Evolutionary conservation across 2,888 invertebrate species (phyloP).

Genomic region (Chymomyza fuscimana): DNA sequence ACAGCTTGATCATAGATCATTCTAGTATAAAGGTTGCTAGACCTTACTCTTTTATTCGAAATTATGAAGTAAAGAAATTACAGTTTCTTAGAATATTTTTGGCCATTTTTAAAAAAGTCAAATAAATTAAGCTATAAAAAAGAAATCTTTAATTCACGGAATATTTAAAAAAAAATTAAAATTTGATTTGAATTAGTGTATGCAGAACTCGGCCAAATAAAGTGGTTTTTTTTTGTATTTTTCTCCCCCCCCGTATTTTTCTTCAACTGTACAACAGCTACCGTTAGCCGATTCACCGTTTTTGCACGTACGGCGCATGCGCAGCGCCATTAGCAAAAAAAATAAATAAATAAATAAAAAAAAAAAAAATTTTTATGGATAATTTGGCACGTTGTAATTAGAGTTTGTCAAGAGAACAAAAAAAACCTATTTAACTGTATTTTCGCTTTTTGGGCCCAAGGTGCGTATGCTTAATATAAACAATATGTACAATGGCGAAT

Average conservation of each 20-base stretch:
- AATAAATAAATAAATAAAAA: not conserved
- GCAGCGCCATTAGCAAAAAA: not conserved
- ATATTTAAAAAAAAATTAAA: too few species aligned
- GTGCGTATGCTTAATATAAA: constrained; percentile 35
- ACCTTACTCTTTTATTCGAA: too few species aligned
- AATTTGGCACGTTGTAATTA: not conserved
- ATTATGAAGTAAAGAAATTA: too few species aligned
- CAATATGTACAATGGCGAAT: constrained; percentile 12
- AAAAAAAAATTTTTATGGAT: not conserved
- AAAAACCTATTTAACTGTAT: not conserved
- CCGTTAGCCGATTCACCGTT: not conserved
- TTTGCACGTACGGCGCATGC: not conserved
- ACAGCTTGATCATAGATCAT: too few species aligned
- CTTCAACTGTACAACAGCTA: not conserved
- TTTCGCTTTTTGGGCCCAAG: constrained; percentile 12
- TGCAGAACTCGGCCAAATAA: not conserved
- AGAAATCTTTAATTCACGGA: too few species aligned
- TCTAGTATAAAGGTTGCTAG: too few species aligned
- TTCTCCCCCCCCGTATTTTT: not conserved
- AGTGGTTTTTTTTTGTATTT: not conserved
- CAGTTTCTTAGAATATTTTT: too few species aligned
- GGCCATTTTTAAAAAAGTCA: too few species aligned
- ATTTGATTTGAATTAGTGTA: not conserved
- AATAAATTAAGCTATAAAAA: too few species aligned
- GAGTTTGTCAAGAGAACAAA: not conserved